These are phyloP conservation scores for Himalopsyche kuldschensis DNA, from an alignment of 2,888 invertebrate species.

Conservation along the genomic window DNA sequence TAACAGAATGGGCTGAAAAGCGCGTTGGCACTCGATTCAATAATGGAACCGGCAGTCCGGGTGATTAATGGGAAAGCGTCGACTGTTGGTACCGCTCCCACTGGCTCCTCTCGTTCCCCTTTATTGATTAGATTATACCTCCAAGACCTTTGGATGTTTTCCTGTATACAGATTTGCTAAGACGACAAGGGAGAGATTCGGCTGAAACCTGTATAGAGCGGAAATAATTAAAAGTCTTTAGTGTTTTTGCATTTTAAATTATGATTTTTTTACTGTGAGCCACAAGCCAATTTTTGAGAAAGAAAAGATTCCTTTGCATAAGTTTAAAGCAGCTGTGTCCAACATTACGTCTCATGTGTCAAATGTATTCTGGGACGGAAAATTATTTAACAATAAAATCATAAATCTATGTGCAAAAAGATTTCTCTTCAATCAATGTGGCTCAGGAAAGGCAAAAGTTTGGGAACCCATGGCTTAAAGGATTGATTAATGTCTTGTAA, in stretches of 20 bases:
- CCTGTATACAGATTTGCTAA: constrained; percentile 18
- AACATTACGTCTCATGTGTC: too few relatives aligned
- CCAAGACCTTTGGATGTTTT: constrained; percentile 6
- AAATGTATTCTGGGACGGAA: too few relatives aligned
- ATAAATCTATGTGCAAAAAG: too few relatives aligned
- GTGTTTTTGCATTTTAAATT: constrained; percentile 19
- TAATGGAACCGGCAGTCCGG: constrained; percentile 19
- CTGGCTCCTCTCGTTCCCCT: constrained; percentile 5
- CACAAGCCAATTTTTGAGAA: constrained; percentile 7
- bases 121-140: constrained; percentile 29
- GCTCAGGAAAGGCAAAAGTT: too few relatives aligned
- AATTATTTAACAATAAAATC: too few relatives aligned
- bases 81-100: background rate
- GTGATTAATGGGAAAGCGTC: constrained; percentile 23
- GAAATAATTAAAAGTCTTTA: constrained; percentile 25
- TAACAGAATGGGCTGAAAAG: constrained; percentile 22
- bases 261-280: background rate
- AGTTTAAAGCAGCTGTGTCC: too few relatives aligned
- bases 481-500: background rate
- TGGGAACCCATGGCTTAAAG: too few relatives aligned
- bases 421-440: too few relatives aligned
- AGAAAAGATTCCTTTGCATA: background rate
- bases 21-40: constrained; percentile 22
- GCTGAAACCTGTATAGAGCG: background rate
- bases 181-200: constrained; percentile 5